phyloP scores from a whole-genome alignment of 2,113 vertebrate species.

The Fulica atra region DNA sequence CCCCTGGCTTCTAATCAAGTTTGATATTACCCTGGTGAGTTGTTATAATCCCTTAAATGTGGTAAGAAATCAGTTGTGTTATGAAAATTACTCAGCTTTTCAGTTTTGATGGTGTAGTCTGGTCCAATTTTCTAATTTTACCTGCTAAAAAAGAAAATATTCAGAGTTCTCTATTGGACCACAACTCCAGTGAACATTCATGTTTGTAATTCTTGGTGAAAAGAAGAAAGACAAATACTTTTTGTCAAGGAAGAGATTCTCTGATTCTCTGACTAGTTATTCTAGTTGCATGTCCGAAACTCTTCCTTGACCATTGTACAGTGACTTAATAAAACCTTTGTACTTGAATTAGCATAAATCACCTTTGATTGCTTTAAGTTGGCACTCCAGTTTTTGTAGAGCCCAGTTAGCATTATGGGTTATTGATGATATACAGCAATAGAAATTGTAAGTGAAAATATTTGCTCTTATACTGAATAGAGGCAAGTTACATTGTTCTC shows the following conservation, averaged over 20 bases:
- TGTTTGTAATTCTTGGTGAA: neutral
- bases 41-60: slow-evolving; percentile 56
- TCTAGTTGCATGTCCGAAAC: no score
- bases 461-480: neutral
- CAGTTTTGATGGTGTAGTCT: neutral
- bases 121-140: slow-evolving; percentile 2
- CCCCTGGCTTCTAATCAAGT: slow-evolving; percentile 61
- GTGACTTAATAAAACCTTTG: neutral
- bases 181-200: neutral
- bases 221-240: neutral
- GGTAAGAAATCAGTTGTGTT: slow-evolving; percentile 31
- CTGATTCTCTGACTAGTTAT: no score
- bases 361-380: neutral
- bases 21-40: slow-evolving; percentile 50
- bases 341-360: neutral
- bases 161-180: neutral
- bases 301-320: no score
- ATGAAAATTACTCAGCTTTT: slow-evolving; percentile 29
- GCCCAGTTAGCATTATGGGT: neutral
- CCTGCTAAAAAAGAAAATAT: slow-evolving; percentile 16
- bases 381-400: neutral
- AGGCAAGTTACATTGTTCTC: neutral
- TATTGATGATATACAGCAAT: neutral
- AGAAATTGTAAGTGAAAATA: neutral
- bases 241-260: neutral